These are phyloP conservation scores for Labrus mixtus DNA, from an alignment of 2,113 vertebrate species.

Conservation along the genomic window DNA sequence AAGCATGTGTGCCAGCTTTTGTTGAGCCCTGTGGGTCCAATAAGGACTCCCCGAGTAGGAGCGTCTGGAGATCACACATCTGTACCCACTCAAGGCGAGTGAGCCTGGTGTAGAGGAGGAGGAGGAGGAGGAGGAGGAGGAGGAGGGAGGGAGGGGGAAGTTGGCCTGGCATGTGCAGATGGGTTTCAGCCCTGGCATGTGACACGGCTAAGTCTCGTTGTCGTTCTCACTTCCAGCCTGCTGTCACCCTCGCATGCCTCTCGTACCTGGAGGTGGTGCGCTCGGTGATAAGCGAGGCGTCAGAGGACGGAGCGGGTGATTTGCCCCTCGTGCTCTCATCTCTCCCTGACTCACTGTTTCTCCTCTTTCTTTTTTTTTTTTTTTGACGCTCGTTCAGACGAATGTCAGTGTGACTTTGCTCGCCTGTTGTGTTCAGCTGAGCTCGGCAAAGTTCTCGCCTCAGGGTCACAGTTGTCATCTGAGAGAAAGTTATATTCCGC, in stretches of 20 bases:
- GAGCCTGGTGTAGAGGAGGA: slow-evolving; percentile 24
- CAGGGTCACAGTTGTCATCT: slow-evolving; percentile 18
- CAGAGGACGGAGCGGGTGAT: slow-evolving; percentile 44
- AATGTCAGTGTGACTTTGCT: slow-evolving; percentile 69
- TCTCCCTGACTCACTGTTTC: slow-evolving; percentile 59
- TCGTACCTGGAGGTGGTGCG: slow-evolving; percentile 62
- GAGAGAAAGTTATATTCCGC: slow-evolving; percentile 31
- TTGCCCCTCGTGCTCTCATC: slow-evolving; percentile 32
- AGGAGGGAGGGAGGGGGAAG: not conserved
- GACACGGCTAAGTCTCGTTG: slow-evolving; percentile 59
- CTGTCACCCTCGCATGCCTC: slow-evolving; percentile 61
- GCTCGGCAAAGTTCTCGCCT: slow-evolving; percentile 51
- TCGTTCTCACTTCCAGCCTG: slow-evolving; percentile 50
- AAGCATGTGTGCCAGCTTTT: slow-evolving; percentile 60
- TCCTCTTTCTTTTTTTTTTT: slow-evolving; percentile 1
- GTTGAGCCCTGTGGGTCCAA: slow-evolving; percentile 67
- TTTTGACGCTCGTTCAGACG: slow-evolving; percentile 55
- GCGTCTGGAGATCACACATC: slow-evolving; percentile 72
- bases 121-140: not conserved
- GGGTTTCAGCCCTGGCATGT: slow-evolving; percentile 59
- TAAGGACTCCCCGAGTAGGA: slow-evolving; percentile 55
- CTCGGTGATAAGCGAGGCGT: slow-evolving; percentile 54
- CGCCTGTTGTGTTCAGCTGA: slow-evolving; percentile 43
- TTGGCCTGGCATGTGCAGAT: slow-evolving; percentile 45
- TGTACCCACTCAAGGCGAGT: slow-evolving; percentile 71